A percentile compares a stretch with the other conserved stretches of the same genome.
Evolutionary conservation across 1,140 invertebrate genomes (phyloP).

Genomic region (Magallana angulata): DNA sequence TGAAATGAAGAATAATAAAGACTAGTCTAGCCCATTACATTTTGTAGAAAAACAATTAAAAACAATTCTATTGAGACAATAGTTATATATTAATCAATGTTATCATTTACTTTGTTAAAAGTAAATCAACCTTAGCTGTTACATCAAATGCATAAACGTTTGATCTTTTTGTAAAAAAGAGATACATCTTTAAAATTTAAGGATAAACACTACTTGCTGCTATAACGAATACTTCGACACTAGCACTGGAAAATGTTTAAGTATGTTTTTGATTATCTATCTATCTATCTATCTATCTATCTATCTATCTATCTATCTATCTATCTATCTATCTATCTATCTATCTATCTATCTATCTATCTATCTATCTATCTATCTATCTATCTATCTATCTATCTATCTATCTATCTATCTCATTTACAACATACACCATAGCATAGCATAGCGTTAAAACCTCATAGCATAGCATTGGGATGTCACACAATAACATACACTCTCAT

Average conservation of each 20-base stretch:
- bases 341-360: not conserved
- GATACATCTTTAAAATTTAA: not conserved
- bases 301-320: not conserved
- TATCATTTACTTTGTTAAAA: not conserved
- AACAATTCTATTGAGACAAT: too few relatives aligned
- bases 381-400: too few relatives aligned
- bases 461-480: too few relatives aligned
- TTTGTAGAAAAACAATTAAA: too few relatives aligned
- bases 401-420: too few relatives aligned
- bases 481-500: too few relatives aligned
- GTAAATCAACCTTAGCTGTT: too few relatives aligned
- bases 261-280: not conserved
- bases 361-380: not conserved
- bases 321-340: not conserved
- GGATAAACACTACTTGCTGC: not conserved
- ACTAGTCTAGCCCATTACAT: too few relatives aligned
- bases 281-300: not conserved
- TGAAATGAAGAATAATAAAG: too few relatives aligned
- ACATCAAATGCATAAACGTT: too few relatives aligned
- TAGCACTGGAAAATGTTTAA: not conserved
- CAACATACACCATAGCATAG: too few relatives aligned
- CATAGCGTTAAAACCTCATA: too few relatives aligned
- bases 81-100: not conserved
- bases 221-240: not conserved
- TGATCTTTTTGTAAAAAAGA: not conserved